Percentiles rank a stretch among this genome's conserved stretches.
Evolutionary conservation across 2,113 vertebrate species (phyloP).

Genomic region (Danio rerio): GRCz12tu NC_133195.1:26557001-26557500

Average conservation of each 20-base stretch:
- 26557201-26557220: slow-evolving; percentile 86
- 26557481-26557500: slow-evolving; percentile 91
- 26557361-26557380: no score
- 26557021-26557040: slow-evolving; percentile 57
- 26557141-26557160: slow-evolving; percentile 70
- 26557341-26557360: not conserved
- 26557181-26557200: slow-evolving; percentile 84
- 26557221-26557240: slow-evolving; percentile 74
- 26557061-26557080: not conserved
- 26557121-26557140: slow-evolving; percentile 74
- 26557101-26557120: not conserved
- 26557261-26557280: slow-evolving; percentile 85
- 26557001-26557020: slow-evolving; percentile 84
- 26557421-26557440: slow-evolving; percentile 88
- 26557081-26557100: not conserved
- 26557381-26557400: not conserved
- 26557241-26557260: slow-evolving; percentile 82
- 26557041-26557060: not conserved
- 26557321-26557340: slow-evolving; percentile 70
- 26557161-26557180: slow-evolving; percentile 89
- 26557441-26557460: slow-evolving; percentile 92
- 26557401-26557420: slow-evolving; percentile 90
- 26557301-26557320: slow-evolving; percentile 85
- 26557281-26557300: slow-evolving; percentile 87
- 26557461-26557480: slow-evolving; percentile 93